These are phyloP conservation scores for Tauraco erythrolophus DNA, from an alignment of 2,113 vertebrate species.

Conservation along the genomic window DNA sequence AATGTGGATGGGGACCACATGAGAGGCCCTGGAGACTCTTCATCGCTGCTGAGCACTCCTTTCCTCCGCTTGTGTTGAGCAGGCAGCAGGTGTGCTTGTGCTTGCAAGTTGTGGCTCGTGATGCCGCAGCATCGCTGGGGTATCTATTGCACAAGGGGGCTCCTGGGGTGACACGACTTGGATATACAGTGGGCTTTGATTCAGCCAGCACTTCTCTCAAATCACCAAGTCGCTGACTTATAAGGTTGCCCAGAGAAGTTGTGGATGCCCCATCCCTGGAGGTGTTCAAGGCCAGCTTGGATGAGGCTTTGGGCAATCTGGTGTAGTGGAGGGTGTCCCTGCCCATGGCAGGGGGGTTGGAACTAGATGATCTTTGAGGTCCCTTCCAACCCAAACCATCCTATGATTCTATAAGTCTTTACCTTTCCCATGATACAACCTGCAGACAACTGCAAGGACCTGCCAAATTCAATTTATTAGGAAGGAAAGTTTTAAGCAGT, in stretches of 20 bases:
- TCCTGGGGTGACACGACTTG: not conserved
- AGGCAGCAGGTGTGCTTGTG: not conserved
- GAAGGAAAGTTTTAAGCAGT: slow-evolving; percentile 64
- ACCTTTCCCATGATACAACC: not conserved
- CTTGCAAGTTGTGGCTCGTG: not conserved
- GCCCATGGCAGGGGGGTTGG: too few species aligned
- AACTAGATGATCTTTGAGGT: too few species aligned
- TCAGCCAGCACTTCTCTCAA: not conserved
- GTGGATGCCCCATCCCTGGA: too few species aligned
- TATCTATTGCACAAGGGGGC: not conserved
- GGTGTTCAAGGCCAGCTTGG: too few species aligned
- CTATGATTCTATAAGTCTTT: not conserved
- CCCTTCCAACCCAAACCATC: too few species aligned
- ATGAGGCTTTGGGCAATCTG: too few species aligned
- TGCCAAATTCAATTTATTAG: slow-evolving; percentile 62
- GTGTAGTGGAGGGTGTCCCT: too few species aligned
- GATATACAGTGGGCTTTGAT: not conserved
- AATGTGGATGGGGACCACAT: not conserved
- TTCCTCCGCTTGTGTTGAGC: not conserved
- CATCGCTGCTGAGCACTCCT: not conserved
- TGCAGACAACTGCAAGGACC: slow-evolving; percentile 31
- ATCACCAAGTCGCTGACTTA: not conserved
- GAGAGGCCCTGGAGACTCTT: not conserved
- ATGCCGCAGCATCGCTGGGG: not conserved
- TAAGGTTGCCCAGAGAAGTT: too few species aligned